Base-by-base conservation (phyloP, 2,888 invertebrate species). In the Endotricha flammealis region DNA sequence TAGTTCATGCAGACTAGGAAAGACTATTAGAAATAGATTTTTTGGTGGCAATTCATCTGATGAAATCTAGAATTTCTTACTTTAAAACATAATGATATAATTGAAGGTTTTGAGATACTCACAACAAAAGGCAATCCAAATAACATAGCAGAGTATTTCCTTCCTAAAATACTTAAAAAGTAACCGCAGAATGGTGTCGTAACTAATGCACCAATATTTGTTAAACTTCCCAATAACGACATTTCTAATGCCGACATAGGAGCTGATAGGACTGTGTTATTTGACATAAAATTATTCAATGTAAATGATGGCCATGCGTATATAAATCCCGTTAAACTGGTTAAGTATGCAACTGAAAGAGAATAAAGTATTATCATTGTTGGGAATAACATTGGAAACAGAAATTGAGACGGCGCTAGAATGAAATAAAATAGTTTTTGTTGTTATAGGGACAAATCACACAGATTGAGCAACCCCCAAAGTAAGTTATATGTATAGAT, bases 241-340 rank as follows among this genome's bases (percentile, higher is more conserved):
- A 68, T 44, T 16, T 81, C 59, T 3, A 64, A 38, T 0, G 65
- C 41, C 0, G 62, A 55, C 73, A 80, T 74, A 0, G 75, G 69
- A 9, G 50, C 38, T 0, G 60, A 53, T 1, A 81, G 48, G 0
- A 67, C 50, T 0, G 80, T 80, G 1, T 48, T 53, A 33, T 79
- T 79, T 0, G 79, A 73, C 13, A 39, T 47, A 40, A 79, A 79
- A 36, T 64, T 67, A 2, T 48, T 65, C 25, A 72, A 50, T 2
- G 76, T 78, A 44, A 70, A 77, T 0, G 80, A 80, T 0, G 80
- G 80, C 81, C 81, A 81, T 0, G 75, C 70, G 39, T 64, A 73
- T 1, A 77, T 44, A 17, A 71, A 55, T 0, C 80, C 81, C 0
- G 76, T 72, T 1, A 73, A 50, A 0, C 52, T 39, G 0, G 60